Evolutionary conservation across 2,888 invertebrate genomes (phyloP).

Genomic region (Lomographa bimaculata): DNA sequence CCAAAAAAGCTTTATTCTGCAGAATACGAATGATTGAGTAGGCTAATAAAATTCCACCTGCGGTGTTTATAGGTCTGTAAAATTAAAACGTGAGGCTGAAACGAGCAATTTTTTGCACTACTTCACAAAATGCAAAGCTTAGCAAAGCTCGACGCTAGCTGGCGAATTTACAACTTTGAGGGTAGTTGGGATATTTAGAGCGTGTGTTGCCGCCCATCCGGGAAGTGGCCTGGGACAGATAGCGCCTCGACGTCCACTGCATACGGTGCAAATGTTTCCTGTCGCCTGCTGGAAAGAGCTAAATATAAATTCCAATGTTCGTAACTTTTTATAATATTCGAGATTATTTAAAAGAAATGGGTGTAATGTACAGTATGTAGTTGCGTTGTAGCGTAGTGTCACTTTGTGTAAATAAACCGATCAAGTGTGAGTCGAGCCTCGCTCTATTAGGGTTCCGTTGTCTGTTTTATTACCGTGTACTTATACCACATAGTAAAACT

Average conservation of each 20-base stretch:
- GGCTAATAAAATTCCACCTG: background rate
- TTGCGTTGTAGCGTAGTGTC: no score
- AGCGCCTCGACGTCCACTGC: slow-evolving; percentile 10
- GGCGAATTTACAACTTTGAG: slow-evolving; percentile 13
- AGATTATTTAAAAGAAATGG: no score
- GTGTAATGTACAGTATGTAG: no score
- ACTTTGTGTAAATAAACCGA: no score
- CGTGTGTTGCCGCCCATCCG: slow-evolving; percentile 24
- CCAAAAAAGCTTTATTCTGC: slow-evolving; percentile 6
- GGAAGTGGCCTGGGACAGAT: slow-evolving; percentile 25
- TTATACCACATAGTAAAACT: no score
- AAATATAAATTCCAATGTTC: slow-evolving; percentile 1
- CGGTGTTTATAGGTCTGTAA: slow-evolving; percentile 1
- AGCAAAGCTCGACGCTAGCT: background rate
- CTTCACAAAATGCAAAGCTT: slow-evolving; percentile 2
- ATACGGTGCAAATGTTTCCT: slow-evolving; percentile 20
- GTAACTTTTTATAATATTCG: background rate
- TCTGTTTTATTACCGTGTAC: no score
- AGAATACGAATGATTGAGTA: slow-evolving; percentile 7
- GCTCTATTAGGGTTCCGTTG: no score
- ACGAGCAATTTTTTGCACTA: background rate
- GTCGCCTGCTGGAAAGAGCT: slow-evolving; percentile 1
- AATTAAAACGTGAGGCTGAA: slow-evolving; percentile 3
- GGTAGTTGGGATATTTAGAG: slow-evolving; percentile 21
- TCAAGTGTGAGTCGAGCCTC: no score